Base-by-base conservation (phyloP, 1,140 invertebrate genomes). In the Scaptomyza hsui region DNA sequence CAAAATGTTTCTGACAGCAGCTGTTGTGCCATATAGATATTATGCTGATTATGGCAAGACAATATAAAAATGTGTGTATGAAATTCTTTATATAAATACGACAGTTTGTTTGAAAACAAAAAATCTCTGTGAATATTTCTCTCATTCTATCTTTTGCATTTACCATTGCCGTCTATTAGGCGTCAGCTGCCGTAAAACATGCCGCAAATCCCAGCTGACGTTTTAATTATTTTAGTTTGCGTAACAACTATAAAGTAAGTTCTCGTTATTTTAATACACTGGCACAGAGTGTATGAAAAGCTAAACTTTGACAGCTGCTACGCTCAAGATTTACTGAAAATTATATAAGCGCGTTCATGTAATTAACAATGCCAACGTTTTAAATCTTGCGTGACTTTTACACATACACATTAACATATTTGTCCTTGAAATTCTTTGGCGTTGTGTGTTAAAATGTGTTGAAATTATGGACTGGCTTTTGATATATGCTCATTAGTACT, bases 311-410 rank as follows among this genome's bases (percentile, higher is more conserved):
- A 26, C 52, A 42, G 52, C 12, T 39, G 18, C n/a, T 21, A 15
- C 12, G 52, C 6, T 10, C 21, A 12, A 42, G 9, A 26, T 42
- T 24, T 10, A 56, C 21, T 24, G 19, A 12, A 55, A 41, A 41
- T 53, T 53, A 29, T 7, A n/a, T 2, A 44, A 57, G 12, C 35
- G 15, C 5, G 13, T 6, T 13, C 6, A 13, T 12, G 19, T 26
- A 41, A 21, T 12, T 15, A 26, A 42, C n/a, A 26, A 6, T 41
- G 7, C 1, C 18, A 39, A 12, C 41, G 13, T 26, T 59, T 39
- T 57, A 19, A 32, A 44, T 45, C 26, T 70, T 63, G 71, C 65
- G 71, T 73, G 71, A 70, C 64, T 63, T 59, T 13, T 32, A 29
- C 2, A 21, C 21, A 41, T 32, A 61, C 26, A 51, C 10, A 68